These are phyloP conservation scores for Branchinecta lynchi DNA, from an alignment of 1,140 invertebrate genomes.

Conservation along the genomic window DNA sequence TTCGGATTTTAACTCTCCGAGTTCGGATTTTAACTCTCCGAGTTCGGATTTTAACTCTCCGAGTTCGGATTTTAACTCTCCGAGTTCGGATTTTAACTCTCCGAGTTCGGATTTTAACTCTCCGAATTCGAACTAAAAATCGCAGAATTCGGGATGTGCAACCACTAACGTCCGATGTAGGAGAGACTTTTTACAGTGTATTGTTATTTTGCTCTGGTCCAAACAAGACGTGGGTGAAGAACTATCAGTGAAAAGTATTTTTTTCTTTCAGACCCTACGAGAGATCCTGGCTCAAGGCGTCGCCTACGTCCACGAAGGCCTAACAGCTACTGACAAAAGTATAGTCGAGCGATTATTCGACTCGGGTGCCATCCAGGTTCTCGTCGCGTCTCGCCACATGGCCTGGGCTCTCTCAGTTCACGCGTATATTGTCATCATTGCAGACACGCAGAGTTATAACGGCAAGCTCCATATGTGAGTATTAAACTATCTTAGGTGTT, in stretches of 20 bases:
- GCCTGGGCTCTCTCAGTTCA: slow-evolving; percentile 80
- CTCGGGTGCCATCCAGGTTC: slow-evolving; percentile 73
- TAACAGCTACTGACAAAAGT: slow-evolving; percentile 61
- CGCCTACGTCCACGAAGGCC: slow-evolving; percentile 90
- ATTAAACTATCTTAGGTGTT: not conserved
- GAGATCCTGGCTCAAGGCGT: slow-evolving; percentile 84
- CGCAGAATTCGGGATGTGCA: no score
- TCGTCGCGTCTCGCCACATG: slow-evolving; percentile 73
- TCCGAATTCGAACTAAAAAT: no score
- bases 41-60: no score
- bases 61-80: no score
- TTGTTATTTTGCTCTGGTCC: no score
- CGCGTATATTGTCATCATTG: slow-evolving; percentile 84
- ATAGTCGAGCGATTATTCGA: slow-evolving; percentile 86
- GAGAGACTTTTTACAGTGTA: no score
- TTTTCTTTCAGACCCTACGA: slow-evolving; percentile 45
- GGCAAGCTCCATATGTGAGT: slow-evolving; percentile 50
- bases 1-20: no score
- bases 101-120: no score
- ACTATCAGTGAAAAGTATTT: not conserved
- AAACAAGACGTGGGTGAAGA: no score
- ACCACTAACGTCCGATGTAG: no score
- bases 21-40: no score
- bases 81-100: no score
- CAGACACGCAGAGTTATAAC: slow-evolving; percentile 96